Percentiles rank a stretch among this genome's conserved stretches.
phyloP scores from a whole-genome alignment of 2,797 vertebrate species.

The Pseudochirops cupreus region DNA sequence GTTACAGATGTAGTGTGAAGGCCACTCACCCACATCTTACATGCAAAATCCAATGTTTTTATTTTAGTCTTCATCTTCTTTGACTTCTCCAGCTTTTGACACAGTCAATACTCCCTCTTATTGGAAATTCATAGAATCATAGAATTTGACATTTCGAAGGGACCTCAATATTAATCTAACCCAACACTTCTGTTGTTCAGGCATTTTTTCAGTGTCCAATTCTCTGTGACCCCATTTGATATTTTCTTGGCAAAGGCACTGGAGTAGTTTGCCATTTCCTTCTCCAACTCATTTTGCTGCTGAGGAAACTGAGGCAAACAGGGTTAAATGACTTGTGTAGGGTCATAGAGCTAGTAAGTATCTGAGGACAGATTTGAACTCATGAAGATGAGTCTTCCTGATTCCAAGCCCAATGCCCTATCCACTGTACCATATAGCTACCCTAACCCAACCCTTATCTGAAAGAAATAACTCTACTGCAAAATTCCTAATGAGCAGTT shows the following conservation, averaged over 20 bases:
- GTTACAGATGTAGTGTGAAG: neutral
- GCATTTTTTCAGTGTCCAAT: neutral
- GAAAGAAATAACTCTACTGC: neutral
- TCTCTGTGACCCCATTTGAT: neutral
- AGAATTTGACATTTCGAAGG: neutral
- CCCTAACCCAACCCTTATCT: neutral
- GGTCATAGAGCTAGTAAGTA: neutral
- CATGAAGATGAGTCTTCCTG: neutral
- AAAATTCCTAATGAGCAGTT: neutral
- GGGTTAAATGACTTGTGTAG: neutral
- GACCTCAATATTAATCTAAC: neutral
- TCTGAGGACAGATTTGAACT: neutral
- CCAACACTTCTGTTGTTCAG: neutral
- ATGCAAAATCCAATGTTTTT: neutral
- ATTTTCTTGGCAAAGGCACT: neutral
- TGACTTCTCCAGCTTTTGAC: neutral
- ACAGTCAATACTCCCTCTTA: neutral
- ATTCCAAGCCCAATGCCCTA: neutral
- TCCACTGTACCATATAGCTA: neutral
- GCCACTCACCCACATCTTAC: neutral
- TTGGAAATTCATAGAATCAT: neutral
- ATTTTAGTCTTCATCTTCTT: neutral
- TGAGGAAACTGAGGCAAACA: too few relatives aligned
- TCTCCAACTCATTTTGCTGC: too few relatives aligned
- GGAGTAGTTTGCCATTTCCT: neutral